These are phyloP conservation scores for Vollenhovia emeryi DNA, from an alignment of 1,140 invertebrate genomes.

Conservation along the genomic window DNA sequence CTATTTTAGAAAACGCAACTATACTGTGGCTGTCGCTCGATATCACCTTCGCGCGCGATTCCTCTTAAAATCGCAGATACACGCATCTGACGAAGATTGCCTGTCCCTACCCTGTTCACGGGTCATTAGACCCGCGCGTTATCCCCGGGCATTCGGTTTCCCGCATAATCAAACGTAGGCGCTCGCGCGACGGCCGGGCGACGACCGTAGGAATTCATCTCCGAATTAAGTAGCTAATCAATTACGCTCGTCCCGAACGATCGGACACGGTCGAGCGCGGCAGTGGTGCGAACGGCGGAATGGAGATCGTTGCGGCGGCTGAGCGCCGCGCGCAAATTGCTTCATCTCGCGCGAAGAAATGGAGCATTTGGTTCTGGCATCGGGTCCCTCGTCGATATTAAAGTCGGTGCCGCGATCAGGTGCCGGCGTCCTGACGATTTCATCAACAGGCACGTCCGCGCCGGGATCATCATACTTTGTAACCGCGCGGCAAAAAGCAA, in stretches of 20 bases:
- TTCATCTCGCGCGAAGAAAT: conserved; percentile 65
- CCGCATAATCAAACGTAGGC: conserved; percentile 7
- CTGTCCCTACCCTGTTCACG: not conserved
- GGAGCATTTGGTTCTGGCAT: conserved; percentile 68
- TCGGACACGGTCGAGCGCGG: conserved; percentile 53
- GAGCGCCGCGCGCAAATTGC: conserved; percentile 64
- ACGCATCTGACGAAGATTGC: not conserved
- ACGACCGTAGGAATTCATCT: conserved; percentile 48
- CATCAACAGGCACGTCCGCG: conserved; percentile 73
- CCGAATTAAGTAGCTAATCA: conserved; percentile 60
- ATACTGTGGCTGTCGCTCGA: not conserved
- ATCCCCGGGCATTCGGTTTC: conserved; percentile 11
- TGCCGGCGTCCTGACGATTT: conserved; percentile 77
- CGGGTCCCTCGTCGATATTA: conserved; percentile 68
- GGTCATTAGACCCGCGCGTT: conserved; percentile 11
- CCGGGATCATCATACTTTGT: conserved; percentile 81
- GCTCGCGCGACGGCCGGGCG: not conserved
- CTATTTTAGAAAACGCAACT: not conserved
- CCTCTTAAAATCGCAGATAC: not conserved
- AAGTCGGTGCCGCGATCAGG: conserved; percentile 75
- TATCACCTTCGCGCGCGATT: not conserved
- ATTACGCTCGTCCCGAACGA: conserved; percentile 66
- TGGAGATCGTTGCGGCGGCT: not conserved
- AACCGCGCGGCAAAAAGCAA: conserved; percentile 78
- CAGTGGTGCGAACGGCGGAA: conserved; percentile 16